phyloP scores from a whole-genome alignment of 1,140 invertebrate species.

The Cydia amplana region DNA sequence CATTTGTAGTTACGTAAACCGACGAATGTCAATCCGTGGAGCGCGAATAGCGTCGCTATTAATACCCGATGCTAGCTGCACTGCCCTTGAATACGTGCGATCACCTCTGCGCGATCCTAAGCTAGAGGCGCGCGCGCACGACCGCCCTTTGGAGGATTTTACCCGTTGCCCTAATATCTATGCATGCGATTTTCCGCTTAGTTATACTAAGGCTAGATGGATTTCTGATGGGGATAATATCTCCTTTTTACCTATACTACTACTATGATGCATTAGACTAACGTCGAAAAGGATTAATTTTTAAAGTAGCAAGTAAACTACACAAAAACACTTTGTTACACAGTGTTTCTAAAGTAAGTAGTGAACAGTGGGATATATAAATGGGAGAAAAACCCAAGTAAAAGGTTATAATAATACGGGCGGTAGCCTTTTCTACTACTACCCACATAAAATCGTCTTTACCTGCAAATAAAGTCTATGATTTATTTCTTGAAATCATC shows the following conservation, averaged over 20 bases:
- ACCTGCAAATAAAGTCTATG: background rate
- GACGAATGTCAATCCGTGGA: background rate
- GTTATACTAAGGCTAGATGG: background rate
- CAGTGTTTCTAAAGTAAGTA: too few species aligned
- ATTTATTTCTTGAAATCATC: background rate
- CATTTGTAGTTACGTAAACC: constrained; percentile 2
- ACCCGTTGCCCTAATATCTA: constrained; percentile 15
- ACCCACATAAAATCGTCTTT: background rate
- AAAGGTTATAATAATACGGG: constrained; percentile 2
- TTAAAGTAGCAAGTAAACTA: too few species aligned
- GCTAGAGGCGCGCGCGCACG: background rate
- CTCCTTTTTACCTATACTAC: too few species aligned
- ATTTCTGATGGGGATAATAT: too few species aligned
- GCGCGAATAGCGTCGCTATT: constrained; percentile 6
- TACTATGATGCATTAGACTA: too few species aligned
- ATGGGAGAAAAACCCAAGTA: background rate
- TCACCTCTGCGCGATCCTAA: constrained; percentile 15
- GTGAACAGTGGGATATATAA: too few species aligned
- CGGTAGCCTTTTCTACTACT: background rate
- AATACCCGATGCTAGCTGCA: constrained; percentile 5
- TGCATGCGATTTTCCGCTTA: background rate
- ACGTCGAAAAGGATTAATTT: too few species aligned
- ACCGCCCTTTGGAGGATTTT: background rate
- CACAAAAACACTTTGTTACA: too few species aligned
- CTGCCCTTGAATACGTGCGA: constrained; percentile 5